Conservation (phyloP, 2,888 invertebrate genomes). For the Daptonema setosum region DNA sequence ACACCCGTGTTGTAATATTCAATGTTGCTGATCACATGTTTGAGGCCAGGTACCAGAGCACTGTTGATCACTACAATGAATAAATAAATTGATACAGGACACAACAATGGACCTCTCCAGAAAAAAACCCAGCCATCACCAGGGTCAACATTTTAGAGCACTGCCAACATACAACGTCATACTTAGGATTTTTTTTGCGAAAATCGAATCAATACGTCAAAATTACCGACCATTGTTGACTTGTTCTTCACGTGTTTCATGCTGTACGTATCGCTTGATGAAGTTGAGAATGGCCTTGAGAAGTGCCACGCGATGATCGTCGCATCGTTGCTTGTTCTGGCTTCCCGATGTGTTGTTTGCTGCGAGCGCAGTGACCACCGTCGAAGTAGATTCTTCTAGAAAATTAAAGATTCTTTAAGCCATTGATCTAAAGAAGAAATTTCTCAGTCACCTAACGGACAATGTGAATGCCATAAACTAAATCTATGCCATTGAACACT, state of each 20-base stretch:
- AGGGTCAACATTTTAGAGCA: too few relatives aligned
- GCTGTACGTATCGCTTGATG: slow-evolving; percentile 51
- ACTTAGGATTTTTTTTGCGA: too few relatives aligned
- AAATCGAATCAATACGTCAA: not conserved
- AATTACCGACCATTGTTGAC: not conserved
- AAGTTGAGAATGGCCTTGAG: slow-evolving; percentile 71
- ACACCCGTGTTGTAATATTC: slow-evolving; percentile 69
- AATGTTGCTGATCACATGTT: slow-evolving; percentile 59
- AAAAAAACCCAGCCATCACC: not conserved
- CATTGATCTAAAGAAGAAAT: too few relatives aligned
- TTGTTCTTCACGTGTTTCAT: not conserved
- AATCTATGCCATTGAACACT: too few relatives aligned
- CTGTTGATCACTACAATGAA: slow-evolving; percentile 51
- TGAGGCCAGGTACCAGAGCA: slow-evolving; percentile 51
- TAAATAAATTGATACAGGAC: not conserved
- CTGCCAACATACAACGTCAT: too few relatives aligned
- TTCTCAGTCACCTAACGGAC: too few relatives aligned
- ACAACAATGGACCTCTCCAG: not conserved
- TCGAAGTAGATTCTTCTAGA: too few relatives aligned
- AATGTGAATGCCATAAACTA: too few relatives aligned
- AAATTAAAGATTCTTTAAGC: too few relatives aligned
- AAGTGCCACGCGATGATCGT: slow-evolving; percentile 59
- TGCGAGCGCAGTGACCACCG: not conserved
- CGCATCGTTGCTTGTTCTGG: slow-evolving; percentile 33
- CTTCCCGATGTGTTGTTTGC: not conserved